Conservation (phyloP, 1,140 invertebrate species). For the Aphelenchoides besseyi region DNA sequence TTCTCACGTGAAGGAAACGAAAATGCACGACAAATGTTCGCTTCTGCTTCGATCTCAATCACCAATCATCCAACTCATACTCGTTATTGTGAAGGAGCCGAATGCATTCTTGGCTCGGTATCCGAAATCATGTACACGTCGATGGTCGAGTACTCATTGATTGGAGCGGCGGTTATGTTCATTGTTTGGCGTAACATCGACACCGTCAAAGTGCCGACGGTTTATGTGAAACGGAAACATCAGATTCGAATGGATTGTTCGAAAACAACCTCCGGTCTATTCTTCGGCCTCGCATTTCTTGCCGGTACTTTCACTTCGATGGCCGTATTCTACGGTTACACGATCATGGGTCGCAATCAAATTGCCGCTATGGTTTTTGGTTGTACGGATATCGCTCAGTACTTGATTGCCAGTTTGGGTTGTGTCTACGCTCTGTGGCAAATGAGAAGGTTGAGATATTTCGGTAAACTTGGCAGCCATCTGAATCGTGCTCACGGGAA, state of each 20-base stretch:
- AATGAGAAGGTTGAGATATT: slow-evolving; percentile 54
- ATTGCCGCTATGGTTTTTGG: slow-evolving; percentile 55
- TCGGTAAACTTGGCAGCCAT: no score
- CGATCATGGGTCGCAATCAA: slow-evolving; percentile 41
- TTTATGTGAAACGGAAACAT: slow-evolving; percentile 48
- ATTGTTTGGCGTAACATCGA: slow-evolving; percentile 91
- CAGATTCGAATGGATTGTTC: slow-evolving; percentile 59
- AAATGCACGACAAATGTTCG: background rate
- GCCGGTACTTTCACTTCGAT: slow-evolving; percentile 60
- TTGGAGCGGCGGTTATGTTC: slow-evolving; percentile 91
- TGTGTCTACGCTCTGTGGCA: slow-evolving; percentile 52
- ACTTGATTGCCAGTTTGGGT: slow-evolving; percentile 36
- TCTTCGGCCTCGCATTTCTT: slow-evolving; percentile 55
- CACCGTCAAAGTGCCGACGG: slow-evolving; percentile 20
- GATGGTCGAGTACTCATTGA: slow-evolving; percentile 73
- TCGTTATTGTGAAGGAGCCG: slow-evolving; percentile 46
- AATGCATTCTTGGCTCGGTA: slow-evolving; percentile 67
- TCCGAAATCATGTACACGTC: slow-evolving; percentile 88
- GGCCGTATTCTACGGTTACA: slow-evolving; percentile 59
- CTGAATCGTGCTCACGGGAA: background rate
- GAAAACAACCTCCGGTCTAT: slow-evolving; percentile 53
- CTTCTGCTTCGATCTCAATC: background rate
- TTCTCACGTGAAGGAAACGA: slow-evolving; percentile 15
- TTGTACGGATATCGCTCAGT: slow-evolving; percentile 54
- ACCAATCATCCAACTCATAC: no score